These are phyloP conservation scores for Melopsittacus undulatus DNA, from an alignment of 2,797 vertebrate genomes.

Conservation along the genomic window DNA sequence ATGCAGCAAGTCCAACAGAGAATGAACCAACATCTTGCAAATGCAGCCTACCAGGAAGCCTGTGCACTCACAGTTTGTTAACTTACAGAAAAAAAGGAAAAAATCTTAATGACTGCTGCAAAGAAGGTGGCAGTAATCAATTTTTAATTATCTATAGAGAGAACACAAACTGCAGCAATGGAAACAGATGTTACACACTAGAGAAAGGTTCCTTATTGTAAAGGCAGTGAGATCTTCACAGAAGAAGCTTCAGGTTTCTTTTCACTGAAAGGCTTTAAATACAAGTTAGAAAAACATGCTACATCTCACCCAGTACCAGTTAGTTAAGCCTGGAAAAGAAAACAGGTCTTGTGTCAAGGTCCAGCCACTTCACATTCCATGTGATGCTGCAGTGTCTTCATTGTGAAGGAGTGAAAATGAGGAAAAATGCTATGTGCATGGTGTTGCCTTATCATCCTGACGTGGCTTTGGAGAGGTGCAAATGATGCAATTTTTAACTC, in stretches of 20 bases:
- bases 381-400: not conserved
- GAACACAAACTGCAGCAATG: not conserved
- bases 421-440: not conserved
- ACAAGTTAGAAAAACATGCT: not conserved
- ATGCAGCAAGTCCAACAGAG: not conserved
- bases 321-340: not conserved
- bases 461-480: not conserved
- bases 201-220: not conserved
- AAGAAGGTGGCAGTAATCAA: not conserved
- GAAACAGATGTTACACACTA: not conserved
- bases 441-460: not conserved
- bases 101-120: not conserved
- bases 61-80: not conserved
- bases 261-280: not conserved
- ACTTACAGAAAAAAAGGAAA: not conserved
- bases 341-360: not conserved
- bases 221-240: not conserved
- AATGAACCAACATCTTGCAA: not conserved
- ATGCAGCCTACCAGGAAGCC: not conserved
- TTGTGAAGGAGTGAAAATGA: not conserved
- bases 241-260: not conserved
- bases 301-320: not conserved
- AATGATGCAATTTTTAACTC: not conserved
- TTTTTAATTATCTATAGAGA: not conserved
- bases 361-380: not conserved